A percentile compares a stretch with the other conserved stretches of the same genome.
phyloP scores from a whole-genome alignment of 2,888 invertebrate genomes.

The Philonicus albiceps region DNA sequence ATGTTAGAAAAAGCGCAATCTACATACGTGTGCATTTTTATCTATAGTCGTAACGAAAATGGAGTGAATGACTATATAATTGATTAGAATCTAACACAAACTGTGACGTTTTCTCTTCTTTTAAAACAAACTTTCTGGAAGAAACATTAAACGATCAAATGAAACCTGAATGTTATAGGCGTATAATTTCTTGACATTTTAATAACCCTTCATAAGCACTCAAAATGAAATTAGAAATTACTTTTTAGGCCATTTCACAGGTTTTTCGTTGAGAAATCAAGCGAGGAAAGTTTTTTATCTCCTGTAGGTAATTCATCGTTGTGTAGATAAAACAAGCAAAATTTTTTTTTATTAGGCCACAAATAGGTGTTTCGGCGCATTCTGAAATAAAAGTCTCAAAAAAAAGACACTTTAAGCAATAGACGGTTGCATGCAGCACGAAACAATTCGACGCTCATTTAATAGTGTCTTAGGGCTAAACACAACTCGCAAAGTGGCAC shows the following conservation, averaged over 20 bases:
- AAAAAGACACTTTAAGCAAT: neutral
- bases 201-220: neutral
- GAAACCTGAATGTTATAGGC: neutral
- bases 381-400: neutral
- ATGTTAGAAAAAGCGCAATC: too few relatives aligned
- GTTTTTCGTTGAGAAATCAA: neutral
- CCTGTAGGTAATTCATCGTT: neutral
- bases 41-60: neutral
- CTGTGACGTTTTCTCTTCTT: neutral
- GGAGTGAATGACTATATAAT: neutral
- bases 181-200: neutral
- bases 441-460: neutral
- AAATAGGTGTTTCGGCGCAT: conserved; percentile 5
- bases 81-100: neutral
- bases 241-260: neutral
- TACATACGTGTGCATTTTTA: too few relatives aligned
- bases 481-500: neutral
- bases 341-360: conserved; percentile 1
- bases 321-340: neutral
- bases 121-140: neutral
- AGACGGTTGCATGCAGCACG: conserved; percentile 26
- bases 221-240: neutral
- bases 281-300: neutral
- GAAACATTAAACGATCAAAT: neutral
- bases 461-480: conserved; percentile 1